A percentile compares a stretch with the other conserved stretches of the same genome.
Conservation (phyloP, 1,140 invertebrate genomes). For the Laodelphax striatellus region DNA sequence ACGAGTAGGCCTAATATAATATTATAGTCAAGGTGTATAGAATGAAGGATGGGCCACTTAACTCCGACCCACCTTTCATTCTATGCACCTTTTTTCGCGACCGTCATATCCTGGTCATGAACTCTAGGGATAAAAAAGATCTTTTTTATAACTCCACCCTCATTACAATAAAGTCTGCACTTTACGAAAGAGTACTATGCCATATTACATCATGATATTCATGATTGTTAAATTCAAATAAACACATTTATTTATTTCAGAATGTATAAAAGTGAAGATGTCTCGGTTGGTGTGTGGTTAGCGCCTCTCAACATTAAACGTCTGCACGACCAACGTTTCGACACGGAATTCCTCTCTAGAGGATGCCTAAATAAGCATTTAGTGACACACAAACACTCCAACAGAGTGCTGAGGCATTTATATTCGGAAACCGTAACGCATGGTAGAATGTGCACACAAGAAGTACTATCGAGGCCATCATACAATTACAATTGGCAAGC, state of each 20-base stretch:
- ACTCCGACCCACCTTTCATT: too few relatives aligned
- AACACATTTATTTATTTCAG: conserved; percentile 35
- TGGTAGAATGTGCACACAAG: conserved; percentile 49
- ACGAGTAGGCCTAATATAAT: too few relatives aligned
- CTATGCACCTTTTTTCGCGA: too few relatives aligned
- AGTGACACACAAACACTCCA: conserved; percentile 74
- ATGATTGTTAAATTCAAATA: too few relatives aligned
- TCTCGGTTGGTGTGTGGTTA: conserved; percentile 87
- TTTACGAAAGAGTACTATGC: too few relatives aligned
- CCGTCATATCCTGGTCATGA: too few relatives aligned
- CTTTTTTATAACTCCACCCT: too few relatives aligned
- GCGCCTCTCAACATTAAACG: conserved; percentile 73
- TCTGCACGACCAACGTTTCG: conserved; percentile 84
- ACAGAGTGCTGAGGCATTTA: conserved; percentile 58
- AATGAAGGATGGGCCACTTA: too few relatives aligned
- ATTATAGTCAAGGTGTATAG: too few relatives aligned
- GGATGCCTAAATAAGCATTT: conserved; percentile 81
- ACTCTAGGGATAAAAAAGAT: too few relatives aligned
- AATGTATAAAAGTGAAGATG: conserved; percentile 82
- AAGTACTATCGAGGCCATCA: conserved; percentile 43
- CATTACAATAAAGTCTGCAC: too few relatives aligned
- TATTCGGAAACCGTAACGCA: conserved; percentile 47
- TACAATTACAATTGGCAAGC: conserved; percentile 80
- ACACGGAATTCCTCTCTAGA: conserved; percentile 82
- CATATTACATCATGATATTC: too few relatives aligned